These are phyloP conservation scores for Sebastes miniatus DNA, from an alignment of 2,797 vertebrate genomes.

Conservation along the genomic window DNA sequence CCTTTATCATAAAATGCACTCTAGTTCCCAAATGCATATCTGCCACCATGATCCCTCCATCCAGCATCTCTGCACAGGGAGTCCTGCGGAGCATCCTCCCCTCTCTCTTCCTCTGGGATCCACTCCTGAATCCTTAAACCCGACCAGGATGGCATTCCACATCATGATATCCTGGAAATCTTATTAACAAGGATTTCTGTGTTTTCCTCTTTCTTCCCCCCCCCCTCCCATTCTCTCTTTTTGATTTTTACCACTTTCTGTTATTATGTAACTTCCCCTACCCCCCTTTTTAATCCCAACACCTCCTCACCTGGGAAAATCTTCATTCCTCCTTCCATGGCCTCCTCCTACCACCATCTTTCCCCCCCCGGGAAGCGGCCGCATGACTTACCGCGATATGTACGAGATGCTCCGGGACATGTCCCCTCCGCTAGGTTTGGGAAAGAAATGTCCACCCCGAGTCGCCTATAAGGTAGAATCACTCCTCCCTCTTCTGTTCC, in stretches of 20 bases:
- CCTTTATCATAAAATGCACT: conserved; percentile 43
- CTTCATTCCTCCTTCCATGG: conserved; percentile 49
- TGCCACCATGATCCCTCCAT: conserved; percentile 62
- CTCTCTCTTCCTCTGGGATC: conserved; percentile 55
- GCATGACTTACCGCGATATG: conserved; percentile 97
- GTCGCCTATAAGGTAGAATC: conserved; percentile 98
- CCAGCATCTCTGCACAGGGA: conserved; percentile 50
- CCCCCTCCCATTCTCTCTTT: conserved; percentile 37
- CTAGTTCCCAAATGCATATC: conserved; percentile 44
- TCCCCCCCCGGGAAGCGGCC: conserved; percentile 84
- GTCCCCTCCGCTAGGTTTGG: conserved; percentile 98
- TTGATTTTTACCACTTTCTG: conserved; percentile 37
- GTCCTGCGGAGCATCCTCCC: conserved; percentile 49
- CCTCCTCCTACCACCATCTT: conserved; percentile 35
- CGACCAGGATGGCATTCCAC: conserved; percentile 59
- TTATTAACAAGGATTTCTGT: conserved; percentile 80
- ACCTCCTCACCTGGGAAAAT: conserved; percentile 42
- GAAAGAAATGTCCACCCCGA: conserved; percentile 98
- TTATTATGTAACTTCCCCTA: conserved; percentile 54
- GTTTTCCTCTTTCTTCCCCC: conserved; percentile 41
- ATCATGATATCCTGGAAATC: conserved; percentile 72
- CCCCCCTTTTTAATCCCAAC: neutral
- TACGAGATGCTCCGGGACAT: conserved; percentile 99
- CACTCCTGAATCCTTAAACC: conserved; percentile 47
- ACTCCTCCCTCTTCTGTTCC: conserved; percentile 7